Evolutionary conservation across 2,113 vertebrate species (phyloP).

Genomic region (Epinephelus moara): DNA sequence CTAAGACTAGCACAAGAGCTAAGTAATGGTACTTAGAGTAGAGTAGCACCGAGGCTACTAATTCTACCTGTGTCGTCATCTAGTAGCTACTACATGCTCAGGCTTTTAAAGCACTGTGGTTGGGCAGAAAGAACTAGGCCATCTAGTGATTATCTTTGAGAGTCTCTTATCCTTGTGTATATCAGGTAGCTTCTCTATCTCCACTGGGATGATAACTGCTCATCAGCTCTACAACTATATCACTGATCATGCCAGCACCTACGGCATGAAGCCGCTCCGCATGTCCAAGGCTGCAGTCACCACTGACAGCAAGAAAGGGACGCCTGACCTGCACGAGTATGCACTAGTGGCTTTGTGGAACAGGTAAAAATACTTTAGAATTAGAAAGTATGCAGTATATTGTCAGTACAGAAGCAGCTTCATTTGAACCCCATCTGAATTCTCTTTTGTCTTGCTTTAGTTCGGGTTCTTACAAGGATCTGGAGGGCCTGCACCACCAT

Average conservation of each 20-base stretch:
- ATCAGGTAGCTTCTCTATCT: slow-evolving; percentile 90
- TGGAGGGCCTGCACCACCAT: slow-evolving; percentile 94
- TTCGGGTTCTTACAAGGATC: slow-evolving; percentile 95
- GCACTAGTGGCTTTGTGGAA: slow-evolving; percentile 96
- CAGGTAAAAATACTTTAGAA: slow-evolving; percentile 81
- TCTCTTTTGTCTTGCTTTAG: slow-evolving; percentile 74
- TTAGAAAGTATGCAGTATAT: neutral
- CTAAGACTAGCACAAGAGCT: neutral
- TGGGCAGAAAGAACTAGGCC: neutral
- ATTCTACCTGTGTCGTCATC: too few species aligned
- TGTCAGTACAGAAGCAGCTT: neutral
- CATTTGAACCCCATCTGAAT: neutral
- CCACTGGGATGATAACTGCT: slow-evolving; percentile 95
- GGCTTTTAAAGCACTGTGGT: neutral
- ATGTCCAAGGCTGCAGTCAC: slow-evolving; percentile 88
- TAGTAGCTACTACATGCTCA: neutral
- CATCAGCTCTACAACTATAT: slow-evolving; percentile 99
- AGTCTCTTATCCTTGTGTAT: slow-evolving; percentile 27
- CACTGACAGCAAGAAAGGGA: slow-evolving; percentile 86
- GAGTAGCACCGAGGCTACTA: too few species aligned
- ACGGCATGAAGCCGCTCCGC: slow-evolving; percentile 96
- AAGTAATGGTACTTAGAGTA: too few species aligned
- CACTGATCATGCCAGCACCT: slow-evolving; percentile 94
- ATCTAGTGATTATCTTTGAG: neutral
- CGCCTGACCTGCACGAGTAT: slow-evolving; percentile 92